phyloP scores from a whole-genome alignment of 2,113 vertebrate genomes.

The Perca flavescens region DNA sequence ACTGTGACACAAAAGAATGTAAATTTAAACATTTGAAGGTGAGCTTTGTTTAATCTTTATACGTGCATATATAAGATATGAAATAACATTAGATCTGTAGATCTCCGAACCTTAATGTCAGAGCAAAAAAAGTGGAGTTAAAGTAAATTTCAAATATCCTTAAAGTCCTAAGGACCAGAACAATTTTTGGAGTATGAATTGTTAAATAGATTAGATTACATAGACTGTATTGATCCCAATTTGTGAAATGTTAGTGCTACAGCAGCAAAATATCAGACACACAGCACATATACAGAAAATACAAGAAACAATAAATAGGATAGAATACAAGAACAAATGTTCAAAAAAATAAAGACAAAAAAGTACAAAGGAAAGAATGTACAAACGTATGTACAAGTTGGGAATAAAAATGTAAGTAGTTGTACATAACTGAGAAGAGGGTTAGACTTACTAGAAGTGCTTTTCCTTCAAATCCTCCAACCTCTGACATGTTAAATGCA shows the following conservation, averaged over 20 bases:
- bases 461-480: background rate
- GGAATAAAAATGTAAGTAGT: too few relatives aligned
- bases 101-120: background rate
- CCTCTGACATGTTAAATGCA: background rate
- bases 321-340: too few relatives aligned
- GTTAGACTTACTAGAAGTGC: background rate
- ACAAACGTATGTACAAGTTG: too few relatives aligned
- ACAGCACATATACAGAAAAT: too few relatives aligned
- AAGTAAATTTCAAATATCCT: background rate
- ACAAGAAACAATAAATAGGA: too few relatives aligned
- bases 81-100: background rate
- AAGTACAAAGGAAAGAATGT: too few relatives aligned
- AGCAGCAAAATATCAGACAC: too few relatives aligned
- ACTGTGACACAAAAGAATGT: background rate
- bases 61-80: background rate
- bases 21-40: background rate
- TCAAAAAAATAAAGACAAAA: too few relatives aligned
- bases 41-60: background rate
- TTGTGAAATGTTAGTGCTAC: too few relatives aligned
- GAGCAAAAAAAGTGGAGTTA: background rate
- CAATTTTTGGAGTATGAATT: background rate
- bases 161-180: background rate
- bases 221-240: too few relatives aligned
- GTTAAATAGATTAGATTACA: background rate
- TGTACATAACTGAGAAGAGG: background rate